Percentiles rank a stretch among this genome's conserved stretches.
phyloP scores from a whole-genome alignment of 2,113 vertebrate genomes.

The Leucoraja erinaceus region DNA sequence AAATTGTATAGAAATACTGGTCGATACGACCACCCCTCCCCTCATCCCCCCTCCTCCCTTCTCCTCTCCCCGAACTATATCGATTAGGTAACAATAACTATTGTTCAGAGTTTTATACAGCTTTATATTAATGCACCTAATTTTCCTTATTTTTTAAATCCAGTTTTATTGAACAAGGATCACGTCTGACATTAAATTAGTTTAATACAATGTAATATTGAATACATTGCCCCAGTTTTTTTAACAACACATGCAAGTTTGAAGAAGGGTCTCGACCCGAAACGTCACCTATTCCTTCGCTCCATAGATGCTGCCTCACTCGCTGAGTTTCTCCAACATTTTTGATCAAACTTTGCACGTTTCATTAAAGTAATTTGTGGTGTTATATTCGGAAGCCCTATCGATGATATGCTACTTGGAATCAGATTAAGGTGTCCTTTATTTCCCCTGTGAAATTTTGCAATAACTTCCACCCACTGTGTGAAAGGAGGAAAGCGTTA shows the following conservation, averaged over 20 bases:
- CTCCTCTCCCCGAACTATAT: background rate
- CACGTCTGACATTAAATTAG: background rate
- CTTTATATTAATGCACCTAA: background rate
- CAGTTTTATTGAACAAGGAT: background rate
- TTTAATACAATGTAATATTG: background rate
- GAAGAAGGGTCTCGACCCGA: too few species aligned
- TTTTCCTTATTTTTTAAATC: background rate
- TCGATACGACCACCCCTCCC: background rate
- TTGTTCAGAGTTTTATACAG: background rate
- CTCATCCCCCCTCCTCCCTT: too few species aligned
- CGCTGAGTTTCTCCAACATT: too few species aligned
- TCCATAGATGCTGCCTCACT: too few species aligned
- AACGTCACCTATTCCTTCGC: too few species aligned
- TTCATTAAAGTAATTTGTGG: background rate
- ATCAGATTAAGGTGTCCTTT: background rate
- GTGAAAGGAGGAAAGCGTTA: constrained; percentile 19
- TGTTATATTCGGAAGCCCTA: background rate
- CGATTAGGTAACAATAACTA: constrained; percentile 1
- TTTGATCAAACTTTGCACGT: too few species aligned
- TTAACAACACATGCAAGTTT: background rate
- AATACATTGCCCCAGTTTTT: background rate
- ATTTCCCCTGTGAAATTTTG: background rate
- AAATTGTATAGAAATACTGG: background rate
- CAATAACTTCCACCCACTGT: background rate
- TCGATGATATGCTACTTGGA: background rate